A percentile compares a stretch with the other conserved stretches of the same genome.
phyloP scores from a whole-genome alignment of 2,797 vertebrate genomes.

The Aplochiton taeniatus region DNA sequence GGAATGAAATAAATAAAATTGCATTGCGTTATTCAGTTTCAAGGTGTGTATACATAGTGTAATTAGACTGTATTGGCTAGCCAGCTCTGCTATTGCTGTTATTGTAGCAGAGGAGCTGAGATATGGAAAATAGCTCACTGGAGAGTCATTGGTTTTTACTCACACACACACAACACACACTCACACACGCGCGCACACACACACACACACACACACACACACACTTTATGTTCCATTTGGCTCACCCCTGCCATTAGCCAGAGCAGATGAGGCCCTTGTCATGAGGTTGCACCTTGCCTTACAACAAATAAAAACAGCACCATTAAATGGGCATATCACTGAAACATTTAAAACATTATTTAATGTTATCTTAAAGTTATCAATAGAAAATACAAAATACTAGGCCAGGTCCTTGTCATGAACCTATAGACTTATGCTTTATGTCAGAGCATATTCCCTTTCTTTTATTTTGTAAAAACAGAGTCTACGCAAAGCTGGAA shows the following conservation, averaged over 20 bases:
- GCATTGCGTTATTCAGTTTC: neutral
- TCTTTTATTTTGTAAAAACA: too few relatives aligned
- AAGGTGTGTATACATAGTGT: neutral
- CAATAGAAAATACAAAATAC: neutral
- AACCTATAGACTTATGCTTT: too few relatives aligned
- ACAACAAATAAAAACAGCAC: slow-evolving; percentile 36
- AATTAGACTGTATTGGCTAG: slow-evolving; percentile 39
- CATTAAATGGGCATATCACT: neutral
- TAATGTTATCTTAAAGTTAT: too few relatives aligned
- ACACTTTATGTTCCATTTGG: slow-evolving; percentile 69
- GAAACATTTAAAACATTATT: too few relatives aligned
- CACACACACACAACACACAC: neutral
- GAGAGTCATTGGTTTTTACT: slow-evolving; percentile 66
- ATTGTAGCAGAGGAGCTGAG: slow-evolving; percentile 59
- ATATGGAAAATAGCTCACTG: slow-evolving; percentile 67
- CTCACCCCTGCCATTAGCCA: slow-evolving; percentile 68
- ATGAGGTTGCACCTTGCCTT: slow-evolving; percentile 68
- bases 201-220: slow-evolving; percentile 8
- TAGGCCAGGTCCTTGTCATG: too few relatives aligned
- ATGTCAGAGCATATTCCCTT: too few relatives aligned
- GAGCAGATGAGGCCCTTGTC: slow-evolving; percentile 75
- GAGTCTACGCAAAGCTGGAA: too few relatives aligned
- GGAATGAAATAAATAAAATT: neutral
- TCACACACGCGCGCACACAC: neutral
- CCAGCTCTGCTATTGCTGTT: slow-evolving; percentile 52